Evolutionary conservation across 1,140 invertebrate species (phyloP), one percentile per base, ranked within the genome.

Genomic region (Temnothorax nylanderi): DNA sequence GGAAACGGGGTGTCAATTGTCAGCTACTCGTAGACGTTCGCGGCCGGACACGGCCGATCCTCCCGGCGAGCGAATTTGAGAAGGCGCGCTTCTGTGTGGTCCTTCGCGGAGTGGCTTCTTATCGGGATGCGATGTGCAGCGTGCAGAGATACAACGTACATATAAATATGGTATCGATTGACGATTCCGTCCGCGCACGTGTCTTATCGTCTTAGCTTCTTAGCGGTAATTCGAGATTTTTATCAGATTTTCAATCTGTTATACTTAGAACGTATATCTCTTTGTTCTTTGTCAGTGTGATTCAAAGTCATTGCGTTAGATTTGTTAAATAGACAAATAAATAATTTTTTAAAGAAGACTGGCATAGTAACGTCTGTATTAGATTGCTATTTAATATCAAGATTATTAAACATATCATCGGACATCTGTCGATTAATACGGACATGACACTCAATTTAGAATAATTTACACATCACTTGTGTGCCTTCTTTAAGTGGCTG

Each of bases 1-100:
- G 93, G 93, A 94, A 94, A 91, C 89, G 88, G 88, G 88, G 92
- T 93, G 92, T 93, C 93, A 91, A 94, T 93, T 91, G 91, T 90
- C 91, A 87, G 75, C 85, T 89, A 90, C 86, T 86, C 89, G 85
- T 82, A 84, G 60, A 65, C 60, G 41, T 86, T 34, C 82, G 16
- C 72, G 56, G 69, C 88, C 65, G 71, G 75, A 87, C 88, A 49
- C 47, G 78, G 47, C 18, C 41, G 65, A 84, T 85, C 51, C 34
- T 85, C 6, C 58, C 58, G 51, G 54, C 54, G 10, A n/a, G 49
- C 51, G 67, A 90, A 90, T 67, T 77, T 69, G 84, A 92, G 80
- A 85, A 65, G 65, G 21, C 76, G 64, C 41, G 34, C 21, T 67
- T 72, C 86, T 60, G 88, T 93, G 93, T 94, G 93, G 93, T 91